Evolutionary conservation across 2,888 invertebrate genomes (phyloP), one percentile per base, ranked within the genome.

Genomic region (Horisme vitalbata): DNA sequence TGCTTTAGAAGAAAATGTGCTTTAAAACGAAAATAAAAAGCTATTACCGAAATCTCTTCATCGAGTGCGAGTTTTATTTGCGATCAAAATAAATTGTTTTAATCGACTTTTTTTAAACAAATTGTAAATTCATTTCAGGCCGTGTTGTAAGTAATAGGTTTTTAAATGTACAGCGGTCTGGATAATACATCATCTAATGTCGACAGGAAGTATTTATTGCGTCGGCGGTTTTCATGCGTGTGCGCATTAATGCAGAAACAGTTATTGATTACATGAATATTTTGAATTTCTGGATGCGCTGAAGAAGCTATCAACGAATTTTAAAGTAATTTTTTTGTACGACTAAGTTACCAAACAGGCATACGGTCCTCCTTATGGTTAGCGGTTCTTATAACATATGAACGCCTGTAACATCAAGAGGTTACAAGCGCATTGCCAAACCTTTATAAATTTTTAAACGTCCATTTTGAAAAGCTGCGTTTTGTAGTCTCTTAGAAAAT

Each of bases 91-190:
- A 68, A 72, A 76, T 72, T 63, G 62, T 65, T 55, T 41, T 65
- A 72, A 71, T 72, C 71, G 62, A 63, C 59, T 64, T 68, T 66
- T 65, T 71, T 65, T 50, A 71, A 71, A 75, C 79, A 75, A 79
- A 78, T 79, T 76, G 74, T 68, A 45, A 48, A 59, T 71, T 61
- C 51, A 60, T 68, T 63, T 67, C 43, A 45, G 60, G 45, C 63
- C 76, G 68, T 80, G 77, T 80, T 72, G 52, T 70, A 66, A 80
- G 65, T 83, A 83, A 86, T 85, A 82, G 79, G 74, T 70, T 79
- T 84, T 86, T 81, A 82, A 84, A 81, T 65, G 70, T 41, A 55
- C 41, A 55, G 37, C 63, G 57, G 63, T 70, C 61, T 56, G 44
- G 59, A 64, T 60, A 64, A 79, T 84, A 58, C 61, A 80, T 83